Percentiles rank a stretch among this genome's conserved stretches.
Conservation (phyloP, 2,797 vertebrate genomes). For the Acropternis orthonyx region DNA sequence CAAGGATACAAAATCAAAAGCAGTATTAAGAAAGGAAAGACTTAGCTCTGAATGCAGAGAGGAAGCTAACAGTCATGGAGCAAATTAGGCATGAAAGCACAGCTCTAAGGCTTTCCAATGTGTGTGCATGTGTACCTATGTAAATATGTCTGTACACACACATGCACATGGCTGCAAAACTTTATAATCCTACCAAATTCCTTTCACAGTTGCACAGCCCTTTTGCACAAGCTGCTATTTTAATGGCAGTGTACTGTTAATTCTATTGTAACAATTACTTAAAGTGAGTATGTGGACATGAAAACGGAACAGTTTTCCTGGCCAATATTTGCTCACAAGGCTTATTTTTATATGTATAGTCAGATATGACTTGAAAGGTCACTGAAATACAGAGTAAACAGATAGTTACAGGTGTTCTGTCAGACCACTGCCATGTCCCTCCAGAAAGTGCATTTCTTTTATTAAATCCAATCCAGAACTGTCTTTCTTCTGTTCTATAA, state of each 20-base stretch:
- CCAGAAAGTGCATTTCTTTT: constrained; percentile 84
- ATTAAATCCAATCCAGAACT: constrained; percentile 96
- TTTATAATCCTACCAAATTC: neutral
- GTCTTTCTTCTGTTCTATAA: constrained; percentile 81
- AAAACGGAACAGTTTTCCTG: neutral
- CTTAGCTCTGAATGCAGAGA: neutral
- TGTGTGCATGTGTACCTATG: neutral
- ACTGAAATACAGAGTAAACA: neutral
- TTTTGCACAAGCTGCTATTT: neutral
- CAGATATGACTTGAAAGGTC: neutral
- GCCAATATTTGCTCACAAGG: neutral
- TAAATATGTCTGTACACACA: fast-evolving
- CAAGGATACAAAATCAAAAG: neutral
- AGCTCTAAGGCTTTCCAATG: neutral
- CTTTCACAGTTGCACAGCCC: neutral
- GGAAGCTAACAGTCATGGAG: neutral
- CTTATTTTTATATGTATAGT: neutral
- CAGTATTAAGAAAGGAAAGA: neutral
- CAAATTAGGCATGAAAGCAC: neutral
- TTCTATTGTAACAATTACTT: neutral
- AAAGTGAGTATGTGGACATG: neutral
- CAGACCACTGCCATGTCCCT: constrained; percentile 91
- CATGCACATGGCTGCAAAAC: neutral
- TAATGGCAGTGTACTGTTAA: neutral
- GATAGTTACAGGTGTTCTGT: constrained; percentile 85